A percentile compares a stretch with the other conserved stretches of the same genome.
phyloP scores from a whole-genome alignment of 2,113 vertebrate genomes.

The Mustela nigripes region DNA sequence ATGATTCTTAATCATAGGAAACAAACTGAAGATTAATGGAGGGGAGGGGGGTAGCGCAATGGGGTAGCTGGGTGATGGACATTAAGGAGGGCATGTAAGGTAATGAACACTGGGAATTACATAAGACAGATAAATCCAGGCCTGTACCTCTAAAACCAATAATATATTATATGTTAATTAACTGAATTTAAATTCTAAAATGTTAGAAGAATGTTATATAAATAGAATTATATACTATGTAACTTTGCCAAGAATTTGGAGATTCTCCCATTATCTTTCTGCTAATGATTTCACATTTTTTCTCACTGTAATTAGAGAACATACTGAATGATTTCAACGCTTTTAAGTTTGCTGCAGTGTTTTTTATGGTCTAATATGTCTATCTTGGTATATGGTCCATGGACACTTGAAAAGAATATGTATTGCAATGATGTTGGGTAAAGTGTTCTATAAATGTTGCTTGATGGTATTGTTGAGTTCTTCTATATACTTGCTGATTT shows the following conservation, averaged over 20 bases:
- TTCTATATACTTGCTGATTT: conserved; percentile 4
- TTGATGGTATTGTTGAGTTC: not conserved
- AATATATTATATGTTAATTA: too few relatives aligned
- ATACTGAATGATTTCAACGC: not conserved
- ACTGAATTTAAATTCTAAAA: not conserved
- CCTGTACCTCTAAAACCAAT: too few relatives aligned
- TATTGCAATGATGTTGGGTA: not conserved
- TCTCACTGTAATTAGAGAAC: not conserved
- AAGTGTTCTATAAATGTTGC: not conserved
- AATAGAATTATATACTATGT: not conserved
- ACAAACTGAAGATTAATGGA: too few relatives aligned
- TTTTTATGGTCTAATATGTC: not conserved
- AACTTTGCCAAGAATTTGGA: not conserved
- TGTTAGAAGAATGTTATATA: not conserved
- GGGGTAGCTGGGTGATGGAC: too few relatives aligned
- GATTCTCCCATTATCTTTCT: not conserved
- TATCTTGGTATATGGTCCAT: not conserved
- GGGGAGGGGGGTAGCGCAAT: too few relatives aligned
- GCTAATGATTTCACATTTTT: conserved; percentile 40
- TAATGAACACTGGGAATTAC: too few relatives aligned
- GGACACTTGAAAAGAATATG: not conserved
- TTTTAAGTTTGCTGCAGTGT: not conserved
- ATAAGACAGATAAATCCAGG: too few relatives aligned
- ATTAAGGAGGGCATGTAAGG: too few relatives aligned
- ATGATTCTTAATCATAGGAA: too few relatives aligned